phyloP scores from a whole-genome alignment of 1,140 invertebrate species.

The Proales similis region DNA sequence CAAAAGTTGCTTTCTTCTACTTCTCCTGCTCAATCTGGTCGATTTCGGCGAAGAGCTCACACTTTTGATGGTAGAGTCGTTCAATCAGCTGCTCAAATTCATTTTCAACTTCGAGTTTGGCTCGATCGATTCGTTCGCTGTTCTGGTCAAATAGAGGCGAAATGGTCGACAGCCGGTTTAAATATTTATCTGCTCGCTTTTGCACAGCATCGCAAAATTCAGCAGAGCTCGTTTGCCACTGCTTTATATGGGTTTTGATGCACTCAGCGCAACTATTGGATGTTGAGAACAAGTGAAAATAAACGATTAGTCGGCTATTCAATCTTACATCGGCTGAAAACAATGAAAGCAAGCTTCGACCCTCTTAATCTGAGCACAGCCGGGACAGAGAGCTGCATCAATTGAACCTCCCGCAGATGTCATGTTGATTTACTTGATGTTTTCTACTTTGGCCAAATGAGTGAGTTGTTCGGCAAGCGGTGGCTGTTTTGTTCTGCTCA shows the following conservation, averaged over 20 bases:
- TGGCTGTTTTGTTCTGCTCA: no score
- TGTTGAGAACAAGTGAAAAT: background rate
- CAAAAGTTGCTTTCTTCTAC: background rate
- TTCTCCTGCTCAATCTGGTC: slow-evolving; percentile 4
- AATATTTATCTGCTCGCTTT: slow-evolving; percentile 5
- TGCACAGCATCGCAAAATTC: slow-evolving; percentile 11
- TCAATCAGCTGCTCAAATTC: slow-evolving; percentile 4
- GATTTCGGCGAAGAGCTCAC: slow-evolving; percentile 16
- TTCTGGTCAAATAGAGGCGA: slow-evolving; percentile 3
- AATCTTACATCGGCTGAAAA: slow-evolving; percentile 26
- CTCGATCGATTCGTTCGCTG: background rate
- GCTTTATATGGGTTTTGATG: background rate
- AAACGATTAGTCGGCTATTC: background rate
- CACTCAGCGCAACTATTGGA: slow-evolving; percentile 6
- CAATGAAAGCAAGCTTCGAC: slow-evolving; percentile 28
- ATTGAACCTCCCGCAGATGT: no score
- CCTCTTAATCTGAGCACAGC: slow-evolving; percentile 1
- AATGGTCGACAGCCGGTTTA: background rate
- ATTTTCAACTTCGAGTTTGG: slow-evolving; percentile 10
- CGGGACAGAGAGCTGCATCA: slow-evolving; percentile 13
- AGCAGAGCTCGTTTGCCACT: slow-evolving; percentile 1
- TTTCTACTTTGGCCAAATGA: no score
- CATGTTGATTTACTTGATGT: no score
- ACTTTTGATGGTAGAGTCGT: slow-evolving; percentile 11
- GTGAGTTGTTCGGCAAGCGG: no score